Evolutionary conservation across 23 tunicate genomes (phyloP).

Genomic region (Ascidia mentula): DNA sequence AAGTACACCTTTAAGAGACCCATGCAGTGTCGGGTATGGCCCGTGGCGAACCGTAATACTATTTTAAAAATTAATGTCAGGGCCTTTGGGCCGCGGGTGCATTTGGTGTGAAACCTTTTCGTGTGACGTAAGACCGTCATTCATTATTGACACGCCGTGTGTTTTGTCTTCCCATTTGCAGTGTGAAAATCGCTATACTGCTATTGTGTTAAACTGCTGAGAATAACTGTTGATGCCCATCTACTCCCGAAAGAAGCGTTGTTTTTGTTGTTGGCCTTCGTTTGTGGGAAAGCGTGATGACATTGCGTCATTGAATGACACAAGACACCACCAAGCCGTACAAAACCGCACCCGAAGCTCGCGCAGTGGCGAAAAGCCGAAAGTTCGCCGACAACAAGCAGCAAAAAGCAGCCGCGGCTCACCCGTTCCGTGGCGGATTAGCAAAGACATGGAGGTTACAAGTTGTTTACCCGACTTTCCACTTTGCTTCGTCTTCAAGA

Average conservation of each 20-base stretch:
- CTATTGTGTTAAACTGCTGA: too few relatives aligned
- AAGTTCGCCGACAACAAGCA: neutral
- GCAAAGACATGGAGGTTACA: constrained; percentile 26
- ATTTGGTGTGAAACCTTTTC: too few relatives aligned
- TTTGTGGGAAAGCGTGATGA: neutral
- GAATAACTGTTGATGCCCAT: neutral
- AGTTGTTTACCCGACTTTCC: constrained; percentile 64
- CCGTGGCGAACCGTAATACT: too few relatives aligned
- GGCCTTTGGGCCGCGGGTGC: too few relatives aligned
- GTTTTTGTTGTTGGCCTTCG: constrained; percentile 11
- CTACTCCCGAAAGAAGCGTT: neutral
- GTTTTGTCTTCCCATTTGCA: neutral
- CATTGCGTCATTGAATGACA: neutral
- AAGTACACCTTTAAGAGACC: too few relatives aligned
- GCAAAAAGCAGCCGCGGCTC: neutral
- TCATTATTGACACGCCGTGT: constrained; percentile 6
- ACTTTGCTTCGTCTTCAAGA: constrained; percentile 34
- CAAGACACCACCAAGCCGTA: neutral
- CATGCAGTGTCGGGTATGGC: too few relatives aligned
- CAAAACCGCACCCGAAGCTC: neutral
- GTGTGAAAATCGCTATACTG: neutral
- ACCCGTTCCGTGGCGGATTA: neutral
- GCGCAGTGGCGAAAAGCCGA: neutral
- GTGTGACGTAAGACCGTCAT: neutral
- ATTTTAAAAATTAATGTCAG: too few relatives aligned